A percentile compares a stretch with the other conserved stretches of the same genome.
Conservation (phyloP, 2,888 invertebrate species). For the Rhamnusium bicolor region DNA sequence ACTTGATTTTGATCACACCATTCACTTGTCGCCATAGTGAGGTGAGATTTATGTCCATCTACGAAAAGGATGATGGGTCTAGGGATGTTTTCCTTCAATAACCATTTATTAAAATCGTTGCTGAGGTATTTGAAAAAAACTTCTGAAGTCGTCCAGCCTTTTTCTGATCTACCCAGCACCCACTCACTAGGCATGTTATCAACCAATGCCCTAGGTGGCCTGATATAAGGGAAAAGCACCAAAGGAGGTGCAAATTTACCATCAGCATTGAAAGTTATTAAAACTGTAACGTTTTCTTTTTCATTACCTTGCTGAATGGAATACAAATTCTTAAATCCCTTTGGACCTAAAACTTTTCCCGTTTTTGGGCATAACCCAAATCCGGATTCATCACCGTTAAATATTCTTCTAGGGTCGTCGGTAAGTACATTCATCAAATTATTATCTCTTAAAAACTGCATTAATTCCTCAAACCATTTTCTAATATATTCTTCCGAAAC, state of each 20-base stretch:
- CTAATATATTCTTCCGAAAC: slow-evolving; percentile 59
- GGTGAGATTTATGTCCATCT: slow-evolving; percentile 43
- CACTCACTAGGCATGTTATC: slow-evolving; percentile 46
- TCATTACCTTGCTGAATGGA: slow-evolving; percentile 54
- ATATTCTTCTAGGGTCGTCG: slow-evolving; percentile 53
- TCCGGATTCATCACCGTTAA: slow-evolving; percentile 62
- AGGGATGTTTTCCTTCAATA: slow-evolving; percentile 30
- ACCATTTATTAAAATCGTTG: slow-evolving; percentile 42
- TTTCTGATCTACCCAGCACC: slow-evolving; percentile 52
- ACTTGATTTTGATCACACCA: slow-evolving; percentile 36
- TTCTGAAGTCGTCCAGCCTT: slow-evolving; percentile 54
- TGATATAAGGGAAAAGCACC: slow-evolving; percentile 49
- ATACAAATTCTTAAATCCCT: slow-evolving; percentile 55
- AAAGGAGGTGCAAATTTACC: slow-evolving; percentile 44
- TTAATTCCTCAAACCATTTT: slow-evolving; percentile 59
- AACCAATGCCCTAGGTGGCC: slow-evolving; percentile 48
- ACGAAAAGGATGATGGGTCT: slow-evolving; percentile 47
- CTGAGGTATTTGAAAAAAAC: slow-evolving; percentile 46
- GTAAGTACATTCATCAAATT: slow-evolving; percentile 52
- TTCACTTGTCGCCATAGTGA: slow-evolving; percentile 42
- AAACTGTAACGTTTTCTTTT: slow-evolving; percentile 60
- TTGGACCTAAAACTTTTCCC: slow-evolving; percentile 45
- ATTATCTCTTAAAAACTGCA: slow-evolving; percentile 51
- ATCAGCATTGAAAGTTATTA: slow-evolving; percentile 48
- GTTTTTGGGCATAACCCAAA: slow-evolving; percentile 59